phyloP scores from a whole-genome alignment of 1,140 invertebrate species.

The Sinella curviseta region DNA sequence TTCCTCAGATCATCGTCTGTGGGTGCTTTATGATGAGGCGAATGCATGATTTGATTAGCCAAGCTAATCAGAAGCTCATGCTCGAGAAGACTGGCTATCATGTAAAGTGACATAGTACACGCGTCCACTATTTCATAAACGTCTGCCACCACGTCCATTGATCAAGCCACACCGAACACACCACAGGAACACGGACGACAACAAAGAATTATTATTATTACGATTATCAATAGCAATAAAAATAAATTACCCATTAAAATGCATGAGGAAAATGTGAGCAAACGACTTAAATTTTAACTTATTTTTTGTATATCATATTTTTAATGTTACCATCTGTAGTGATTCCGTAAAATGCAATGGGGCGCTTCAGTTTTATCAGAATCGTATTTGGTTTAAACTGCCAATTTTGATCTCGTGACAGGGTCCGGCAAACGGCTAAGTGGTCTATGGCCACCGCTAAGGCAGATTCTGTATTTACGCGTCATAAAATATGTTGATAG shows the following conservation, averaged over 20 bases:
- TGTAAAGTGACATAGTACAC: conserved; percentile 37
- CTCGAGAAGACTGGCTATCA: conserved; percentile 37
- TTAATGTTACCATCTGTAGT: background rate
- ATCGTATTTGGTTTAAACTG: conserved; percentile 36
- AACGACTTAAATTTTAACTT: too few relatives aligned
- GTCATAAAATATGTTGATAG: too few relatives aligned
- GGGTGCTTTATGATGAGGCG: conserved; percentile 23
- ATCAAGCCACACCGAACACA: background rate
- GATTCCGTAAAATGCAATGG: conserved; percentile 37
- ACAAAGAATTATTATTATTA: background rate
- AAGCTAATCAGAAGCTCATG: conserved; percentile 42
- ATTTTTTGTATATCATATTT: too few relatives aligned
- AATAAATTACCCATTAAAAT: background rate
- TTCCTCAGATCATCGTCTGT: conserved; percentile 28
- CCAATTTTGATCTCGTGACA: conserved; percentile 28
- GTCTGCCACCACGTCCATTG: background rate
- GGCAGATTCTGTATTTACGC: conserved; percentile 28
- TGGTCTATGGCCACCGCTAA: conserved; percentile 34
- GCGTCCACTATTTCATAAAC: conserved; percentile 34
- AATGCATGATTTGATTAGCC: conserved; percentile 39
- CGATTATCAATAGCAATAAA: background rate
- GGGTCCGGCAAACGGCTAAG: conserved; percentile 24
- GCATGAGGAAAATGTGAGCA: background rate
- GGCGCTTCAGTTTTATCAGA: conserved; percentile 29
- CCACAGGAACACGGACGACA: background rate